A percentile compares a stretch with the other conserved stretches of the same genome.
phyloP scores from a whole-genome alignment of 2,797 vertebrate genomes.

The Neomorphus geoffroyi region DNA sequence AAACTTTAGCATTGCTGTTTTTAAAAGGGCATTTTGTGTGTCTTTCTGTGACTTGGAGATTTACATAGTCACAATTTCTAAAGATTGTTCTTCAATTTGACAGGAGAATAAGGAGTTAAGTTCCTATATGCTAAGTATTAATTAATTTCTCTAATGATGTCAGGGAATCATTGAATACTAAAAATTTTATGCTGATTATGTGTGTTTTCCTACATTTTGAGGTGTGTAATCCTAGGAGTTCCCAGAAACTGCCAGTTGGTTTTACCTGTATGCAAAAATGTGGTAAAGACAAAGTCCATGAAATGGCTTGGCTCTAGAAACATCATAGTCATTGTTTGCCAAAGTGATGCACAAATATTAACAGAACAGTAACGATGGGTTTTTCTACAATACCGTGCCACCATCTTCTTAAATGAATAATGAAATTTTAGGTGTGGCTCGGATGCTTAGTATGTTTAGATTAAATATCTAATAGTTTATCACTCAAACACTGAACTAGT shows the following conservation, averaged over 20 bases:
- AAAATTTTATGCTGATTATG: neutral
- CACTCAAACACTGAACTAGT: neutral
- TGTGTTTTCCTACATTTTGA: neutral
- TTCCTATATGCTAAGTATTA: neutral
- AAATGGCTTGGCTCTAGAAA: neutral
- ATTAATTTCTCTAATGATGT: neutral
- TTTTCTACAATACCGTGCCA: neutral
- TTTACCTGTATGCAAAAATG: neutral
- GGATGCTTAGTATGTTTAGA: neutral
- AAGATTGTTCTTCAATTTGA: neutral
- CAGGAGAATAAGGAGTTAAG: neutral
- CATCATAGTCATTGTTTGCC: neutral
- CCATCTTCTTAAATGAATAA: neutral
- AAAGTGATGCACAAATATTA: neutral
- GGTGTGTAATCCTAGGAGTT: neutral
- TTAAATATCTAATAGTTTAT: neutral
- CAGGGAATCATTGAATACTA: neutral
- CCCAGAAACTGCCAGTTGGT: neutral
- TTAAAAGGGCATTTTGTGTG: neutral
- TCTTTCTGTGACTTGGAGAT: neutral
- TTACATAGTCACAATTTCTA: neutral
- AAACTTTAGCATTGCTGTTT: neutral
- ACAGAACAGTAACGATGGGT: neutral
- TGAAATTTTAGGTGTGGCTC: neutral
- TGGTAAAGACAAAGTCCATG: neutral